Percentiles rank a stretch among this genome's conserved stretches.
phyloP scores from a whole-genome alignment of 2,888 invertebrate genomes.

The Smittia sp. region DNA sequence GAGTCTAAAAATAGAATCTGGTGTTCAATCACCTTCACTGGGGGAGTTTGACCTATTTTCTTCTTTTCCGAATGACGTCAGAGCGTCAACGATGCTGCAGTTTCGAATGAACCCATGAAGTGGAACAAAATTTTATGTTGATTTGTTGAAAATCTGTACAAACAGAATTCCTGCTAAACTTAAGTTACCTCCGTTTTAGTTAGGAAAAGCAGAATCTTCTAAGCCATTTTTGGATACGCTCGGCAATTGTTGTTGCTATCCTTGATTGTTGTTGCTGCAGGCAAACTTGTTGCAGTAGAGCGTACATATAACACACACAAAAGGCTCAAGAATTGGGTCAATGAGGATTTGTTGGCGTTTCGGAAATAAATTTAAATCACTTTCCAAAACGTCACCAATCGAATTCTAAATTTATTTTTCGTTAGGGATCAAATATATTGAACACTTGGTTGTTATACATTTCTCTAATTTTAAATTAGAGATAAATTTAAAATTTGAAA shows the following conservation, averaged over 20 bases:
- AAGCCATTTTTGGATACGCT: not conserved
- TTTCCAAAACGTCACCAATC: no score
- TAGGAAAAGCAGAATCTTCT: not conserved
- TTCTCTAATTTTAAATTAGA: no score
- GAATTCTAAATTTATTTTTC: no score
- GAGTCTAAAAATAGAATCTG: conserved; percentile 34
- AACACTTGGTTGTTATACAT: no score
- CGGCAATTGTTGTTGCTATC: conserved; percentile 16
- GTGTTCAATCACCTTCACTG: conserved; percentile 38
- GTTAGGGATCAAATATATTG: no score
- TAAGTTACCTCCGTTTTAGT: no score
- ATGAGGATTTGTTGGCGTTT: not conserved
- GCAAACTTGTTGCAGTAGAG: conserved; percentile 36
- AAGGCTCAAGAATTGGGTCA: conserved; percentile 33
- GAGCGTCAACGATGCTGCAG: not conserved
- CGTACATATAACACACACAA: not conserved
- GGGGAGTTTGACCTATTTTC: conserved; percentile 36
- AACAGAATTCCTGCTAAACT: not conserved
- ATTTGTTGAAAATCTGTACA: not conserved
- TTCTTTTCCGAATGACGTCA: conserved; percentile 37
- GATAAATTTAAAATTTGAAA: no score
- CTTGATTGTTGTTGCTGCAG: not conserved
- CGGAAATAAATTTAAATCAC: not conserved
- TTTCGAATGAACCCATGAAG: not conserved
- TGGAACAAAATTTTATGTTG: not conserved